Percentiles rank a stretch among this genome's conserved stretches.
phyloP scores from a whole-genome alignment of 2,113 vertebrate species.

The Mugil cephalus region DNA sequence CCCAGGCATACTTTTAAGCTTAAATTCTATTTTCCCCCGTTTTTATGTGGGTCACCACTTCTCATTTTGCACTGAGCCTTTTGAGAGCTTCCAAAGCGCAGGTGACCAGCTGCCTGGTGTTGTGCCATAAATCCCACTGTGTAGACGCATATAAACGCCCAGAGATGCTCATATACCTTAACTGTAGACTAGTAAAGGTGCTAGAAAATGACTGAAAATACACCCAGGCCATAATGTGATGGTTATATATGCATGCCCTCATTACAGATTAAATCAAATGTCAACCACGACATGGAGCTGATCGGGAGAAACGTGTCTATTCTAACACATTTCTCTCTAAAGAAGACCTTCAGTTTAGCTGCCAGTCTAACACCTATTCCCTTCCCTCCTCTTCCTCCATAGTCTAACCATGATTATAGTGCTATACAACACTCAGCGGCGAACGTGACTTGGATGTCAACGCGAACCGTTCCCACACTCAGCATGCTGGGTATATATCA shows the following conservation, averaged over 20 bases:
- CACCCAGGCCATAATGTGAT: not conserved
- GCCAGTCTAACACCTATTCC: slow-evolving; percentile 10
- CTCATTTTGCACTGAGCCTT: no score
- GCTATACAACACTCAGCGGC: slow-evolving; percentile 37
- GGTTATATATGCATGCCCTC: slow-evolving; percentile 22
- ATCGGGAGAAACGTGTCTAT: slow-evolving; percentile 13
- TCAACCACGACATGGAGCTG: slow-evolving; percentile 14
- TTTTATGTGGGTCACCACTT: no score
- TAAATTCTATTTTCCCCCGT: no score
- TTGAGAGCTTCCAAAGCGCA: no score
- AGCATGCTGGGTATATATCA: slow-evolving; percentile 68
- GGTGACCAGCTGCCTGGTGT: no score
- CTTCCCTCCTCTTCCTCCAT: slow-evolving; percentile 40
- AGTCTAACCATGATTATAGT: slow-evolving; percentile 70
- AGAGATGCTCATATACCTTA: no score
- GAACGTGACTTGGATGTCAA: slow-evolving; percentile 70
- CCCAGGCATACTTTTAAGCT: no score
- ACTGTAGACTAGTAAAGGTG: slow-evolving; percentile 5
- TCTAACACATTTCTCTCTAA: slow-evolving; percentile 5
- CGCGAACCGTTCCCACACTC: slow-evolving; percentile 47
- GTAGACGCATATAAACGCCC: no score
- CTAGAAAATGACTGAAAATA: slow-evolving; percentile 9
- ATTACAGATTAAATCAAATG: slow-evolving; percentile 33
- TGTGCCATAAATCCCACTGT: no score
- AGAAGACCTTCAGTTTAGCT: slow-evolving; percentile 38